Conservation (phyloP, 2,797 vertebrate genomes). For the Cossypha heuglini region DNA sequence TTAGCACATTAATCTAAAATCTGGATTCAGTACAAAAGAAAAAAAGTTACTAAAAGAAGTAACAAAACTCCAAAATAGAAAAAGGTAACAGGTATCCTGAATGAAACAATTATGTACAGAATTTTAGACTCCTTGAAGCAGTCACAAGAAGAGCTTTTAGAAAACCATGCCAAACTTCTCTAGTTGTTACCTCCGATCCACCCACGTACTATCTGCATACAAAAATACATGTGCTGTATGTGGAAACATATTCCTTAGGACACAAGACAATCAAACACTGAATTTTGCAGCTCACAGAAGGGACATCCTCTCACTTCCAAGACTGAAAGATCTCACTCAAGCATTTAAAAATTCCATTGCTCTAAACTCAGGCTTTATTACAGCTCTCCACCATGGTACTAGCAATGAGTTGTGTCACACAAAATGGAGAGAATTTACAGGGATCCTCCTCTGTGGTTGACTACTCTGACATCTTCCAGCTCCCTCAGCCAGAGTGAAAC, state of each 20-base stretch:
- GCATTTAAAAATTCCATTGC: not conserved
- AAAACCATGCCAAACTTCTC: not conserved
- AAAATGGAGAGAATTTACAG: not conserved
- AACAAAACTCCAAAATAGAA: not conserved
- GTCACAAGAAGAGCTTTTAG: not conserved
- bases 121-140: not conserved
- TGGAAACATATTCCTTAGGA: not conserved
- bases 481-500: not conserved
- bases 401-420: not conserved
- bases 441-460: not conserved
- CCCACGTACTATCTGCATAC: not conserved
- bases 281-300: not conserved
- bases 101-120: not conserved
- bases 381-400: not conserved
- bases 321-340: not conserved
- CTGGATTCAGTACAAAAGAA: not conserved
- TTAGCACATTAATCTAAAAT: not conserved
- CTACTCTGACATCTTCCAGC: not conserved
- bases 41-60: not conserved
- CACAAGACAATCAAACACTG: not conserved
- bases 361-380: not conserved
- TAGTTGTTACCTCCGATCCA: not conserved
- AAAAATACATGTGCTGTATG: not conserved
- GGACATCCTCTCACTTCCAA: not conserved
- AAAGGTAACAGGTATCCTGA: not conserved